Base-by-base conservation (phyloP, 2,797 vertebrate genomes). In the Pangasius macronema region DNA sequence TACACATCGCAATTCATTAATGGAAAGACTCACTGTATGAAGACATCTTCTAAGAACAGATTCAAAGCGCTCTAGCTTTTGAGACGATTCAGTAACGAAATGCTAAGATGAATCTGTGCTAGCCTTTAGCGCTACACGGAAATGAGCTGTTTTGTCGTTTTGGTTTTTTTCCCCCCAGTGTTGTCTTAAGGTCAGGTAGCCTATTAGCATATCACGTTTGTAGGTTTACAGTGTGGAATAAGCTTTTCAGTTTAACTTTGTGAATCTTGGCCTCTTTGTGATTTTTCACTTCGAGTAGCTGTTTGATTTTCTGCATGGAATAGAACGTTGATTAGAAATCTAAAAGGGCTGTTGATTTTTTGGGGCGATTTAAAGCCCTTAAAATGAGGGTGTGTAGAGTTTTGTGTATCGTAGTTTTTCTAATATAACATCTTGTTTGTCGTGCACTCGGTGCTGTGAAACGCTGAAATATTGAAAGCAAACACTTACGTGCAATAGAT, bases 181-280 rank as follows among this genome's bases (percentile, higher is more conserved):
- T 68, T 93, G 93, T 95, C 94, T 96, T 95, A 95, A 95, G 93
- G 93, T 93, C 92, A 92, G 91, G 89, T 89, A 63, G 57, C n/a
- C 57, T 59, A 4, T 87, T 89, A 65, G 53, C 68, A 90, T 88
- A 86, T 86, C 9, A 55, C 24, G 0, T 53, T 83, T 87, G 77
- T 85, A 87, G 77, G 89, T 93, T 92, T 91, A 83, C 91, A 87
- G 84, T 20, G 36, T 89, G 53, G 88, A 92, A 92, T 91, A 91
- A 93, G 92, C 91, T 92, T 91, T 91, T 89, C 82, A 30, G 75
- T 53, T 63, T 46, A 79, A 36, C 82, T 85, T 87, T 80, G 73
- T 82, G 59, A 77, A 70, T 88, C 55, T 39, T 3, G 0, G 53
- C 30, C 33, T 82, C 36, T 39, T 33, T 20, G 7, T 22, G 22